Evolutionary conservation across 2,113 vertebrate species (phyloP), one percentile per base, ranked within the genome.

Genomic region (Chloropsis cyanopogon): DNA sequence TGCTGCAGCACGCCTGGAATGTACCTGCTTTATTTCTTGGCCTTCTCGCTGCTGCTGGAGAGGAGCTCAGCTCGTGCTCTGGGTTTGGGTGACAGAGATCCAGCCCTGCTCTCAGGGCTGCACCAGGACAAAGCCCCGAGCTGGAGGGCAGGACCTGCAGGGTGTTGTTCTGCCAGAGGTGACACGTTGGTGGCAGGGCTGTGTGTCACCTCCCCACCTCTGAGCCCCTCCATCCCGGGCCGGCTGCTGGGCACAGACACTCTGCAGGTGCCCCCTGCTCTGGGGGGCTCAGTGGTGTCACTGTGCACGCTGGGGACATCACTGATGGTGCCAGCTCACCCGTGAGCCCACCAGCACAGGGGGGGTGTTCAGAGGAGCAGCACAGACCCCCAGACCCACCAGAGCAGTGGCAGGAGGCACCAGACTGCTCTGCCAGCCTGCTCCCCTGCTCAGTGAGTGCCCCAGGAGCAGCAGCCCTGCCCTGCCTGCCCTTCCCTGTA

Each of bases 1-100:
- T 29, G 78, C 82, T 0, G 5, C 82, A 87, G 61, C 37, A 75
- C 88, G 71, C 92, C 69, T 0, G 12, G 93, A 92, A 96, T 88
- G 93, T 46, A 92, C 92, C 93, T 94, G 90, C 68, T 96, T 97
- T 96, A 92, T 96, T 94, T 97, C 95, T 91, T 87, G 66, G 69
- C 66, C 54, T 70, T 60, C 64, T 50, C 7, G 49, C 59, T 88
- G 46, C 24, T 50, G 2, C 14, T 90, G 82, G 46, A 82, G 54
- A 87, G 75, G 9, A 93, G 33, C 49, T 57, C 56, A 76, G 68
- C 42, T 75, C 8, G 3, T 23, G 50, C 37, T 6, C 63, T 28
- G 72, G 23, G 12, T 28, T 81, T 5, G 5, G 57, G 37, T 15
- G 53, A 28, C 9, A 24, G 39, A 73, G 23, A 25, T 61, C n/a